These are phyloP conservation scores for Adineta ricciae DNA, from an alignment of 2,888 invertebrate species.

Conservation along the genomic window DNA sequence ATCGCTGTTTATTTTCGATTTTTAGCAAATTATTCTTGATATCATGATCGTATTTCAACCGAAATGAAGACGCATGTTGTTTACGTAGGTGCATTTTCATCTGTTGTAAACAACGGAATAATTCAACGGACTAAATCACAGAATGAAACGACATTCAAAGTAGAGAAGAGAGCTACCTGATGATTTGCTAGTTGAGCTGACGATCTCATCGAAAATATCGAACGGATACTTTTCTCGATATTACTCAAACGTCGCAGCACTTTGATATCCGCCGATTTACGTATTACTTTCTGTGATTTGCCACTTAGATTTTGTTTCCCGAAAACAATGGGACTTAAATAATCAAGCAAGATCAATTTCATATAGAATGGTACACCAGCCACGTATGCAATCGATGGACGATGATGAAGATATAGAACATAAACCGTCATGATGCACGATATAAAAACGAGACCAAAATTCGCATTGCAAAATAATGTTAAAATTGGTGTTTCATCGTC, in stretches of 20 bases:
- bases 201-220: neutral
- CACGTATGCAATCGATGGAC: constrained; percentile 9
- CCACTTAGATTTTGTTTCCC: neutral
- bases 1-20: neutral
- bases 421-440: constrained; percentile 31
- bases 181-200: neutral
- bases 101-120: neutral
- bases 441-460: constrained; percentile 30
- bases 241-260: neutral
- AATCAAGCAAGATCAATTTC: neutral
- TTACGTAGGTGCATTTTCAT: neutral
- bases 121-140: neutral
- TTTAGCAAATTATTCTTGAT: neutral
- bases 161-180: neutral
- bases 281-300: neutral
- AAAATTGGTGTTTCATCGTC: constrained; percentile 29
- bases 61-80: neutral
- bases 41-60: neutral
- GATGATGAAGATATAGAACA: constrained; percentile 28
- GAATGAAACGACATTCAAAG: neutral
- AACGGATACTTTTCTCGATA: neutral
- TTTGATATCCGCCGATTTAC: neutral
- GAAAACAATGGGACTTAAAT: neutral
- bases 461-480: constrained; percentile 31
- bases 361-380: neutral